These are phyloP conservation scores for Agrilus biguttatus DNA, from an alignment of 2,888 invertebrate genomes.

Conservation along the genomic window DNA sequence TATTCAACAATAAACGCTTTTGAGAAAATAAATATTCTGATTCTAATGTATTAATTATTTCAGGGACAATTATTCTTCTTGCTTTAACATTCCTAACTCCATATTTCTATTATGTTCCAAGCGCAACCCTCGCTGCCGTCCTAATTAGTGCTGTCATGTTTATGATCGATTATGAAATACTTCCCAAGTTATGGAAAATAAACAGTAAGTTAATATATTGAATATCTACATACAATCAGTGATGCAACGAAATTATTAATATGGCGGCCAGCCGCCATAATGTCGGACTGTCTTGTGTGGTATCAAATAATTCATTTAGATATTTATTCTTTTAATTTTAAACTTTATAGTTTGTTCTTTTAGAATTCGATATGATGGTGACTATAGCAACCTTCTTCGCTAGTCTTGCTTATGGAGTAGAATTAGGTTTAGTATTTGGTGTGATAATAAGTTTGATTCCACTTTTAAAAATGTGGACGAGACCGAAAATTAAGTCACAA, in stretches of 20 bases:
- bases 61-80: slow-evolving; percentile 64
- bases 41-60: slow-evolving; percentile 14
- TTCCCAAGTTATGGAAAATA: slow-evolving; percentile 37
- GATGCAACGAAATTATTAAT: too few relatives aligned
- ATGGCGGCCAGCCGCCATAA: too few relatives aligned
- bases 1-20: too few relatives aligned
- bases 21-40: neutral
- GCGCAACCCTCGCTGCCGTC: slow-evolving; percentile 72
- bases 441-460: slow-evolving; percentile 46
- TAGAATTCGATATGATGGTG: slow-evolving; percentile 34
- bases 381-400: slow-evolving; percentile 52
- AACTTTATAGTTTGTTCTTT: too few relatives aligned
- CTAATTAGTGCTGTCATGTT: slow-evolving; percentile 81
- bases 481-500: slow-evolving; percentile 35
- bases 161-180: slow-evolving; percentile 48
- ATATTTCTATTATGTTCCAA: slow-evolving; percentile 76
- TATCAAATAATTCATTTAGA: too few relatives aligned
- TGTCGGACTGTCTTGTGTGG: too few relatives aligned
- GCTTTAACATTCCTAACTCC: slow-evolving; percentile 75
- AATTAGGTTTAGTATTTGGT: slow-evolving; percentile 66
- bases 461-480: slow-evolving; percentile 51
- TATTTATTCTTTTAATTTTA: too few relatives aligned
- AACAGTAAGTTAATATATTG: slow-evolving; percentile 33
- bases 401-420: slow-evolving; percentile 56
- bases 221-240: neutral